Evolutionary conservation across 2,888 invertebrate genomes (phyloP), one percentile per base, ranked within the genome.

Genomic region (Asteroscopus sphinx): DNA sequence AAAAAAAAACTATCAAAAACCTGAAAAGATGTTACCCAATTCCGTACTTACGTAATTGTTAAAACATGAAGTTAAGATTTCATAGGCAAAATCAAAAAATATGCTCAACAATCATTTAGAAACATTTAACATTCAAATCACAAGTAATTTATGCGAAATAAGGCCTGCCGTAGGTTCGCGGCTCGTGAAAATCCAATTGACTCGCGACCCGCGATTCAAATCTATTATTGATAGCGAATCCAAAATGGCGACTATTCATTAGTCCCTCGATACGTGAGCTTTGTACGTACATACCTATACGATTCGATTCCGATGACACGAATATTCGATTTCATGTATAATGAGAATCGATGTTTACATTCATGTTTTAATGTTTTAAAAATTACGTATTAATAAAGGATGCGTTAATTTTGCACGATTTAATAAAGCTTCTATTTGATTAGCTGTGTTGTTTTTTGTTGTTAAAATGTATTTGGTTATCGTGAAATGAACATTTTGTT

Each of bases 181-280:
- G 65, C 46, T 65, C 57, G 67, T 74, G 76, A 73, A 77, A 82
- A 85, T 79, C 78, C 79, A 83, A 83, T 85, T 79, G 82, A 76
- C 73, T 74, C 73, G 64, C 70, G 80, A 80, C 77, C 77, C 77
- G 60, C 73, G 80, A 79, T 83, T 79, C 77, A 80, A 82, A 84
- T 87, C 83, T 86, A 85, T 87, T 87, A 87, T 87, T 87, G 84
- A 87, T 83, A 81, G 77, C 72, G 77, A 71, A 81, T 81, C 70
- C 83, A 78, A 83, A 85, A 87, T 82, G 83, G 80, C 81, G 83
- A 73, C 83, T 81, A 85, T 86, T 85, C 83, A 86, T 85, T 86
- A 83, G 80, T 78, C 68, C 73, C 62, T 51, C 67, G 77, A 76
- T 79, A 83, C 83, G 82, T 76, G 74, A 70, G 81, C 79, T 80